Base-by-base conservation (phyloP, 2,888 invertebrate species). In the Habrosyne pyritoides region DNA sequence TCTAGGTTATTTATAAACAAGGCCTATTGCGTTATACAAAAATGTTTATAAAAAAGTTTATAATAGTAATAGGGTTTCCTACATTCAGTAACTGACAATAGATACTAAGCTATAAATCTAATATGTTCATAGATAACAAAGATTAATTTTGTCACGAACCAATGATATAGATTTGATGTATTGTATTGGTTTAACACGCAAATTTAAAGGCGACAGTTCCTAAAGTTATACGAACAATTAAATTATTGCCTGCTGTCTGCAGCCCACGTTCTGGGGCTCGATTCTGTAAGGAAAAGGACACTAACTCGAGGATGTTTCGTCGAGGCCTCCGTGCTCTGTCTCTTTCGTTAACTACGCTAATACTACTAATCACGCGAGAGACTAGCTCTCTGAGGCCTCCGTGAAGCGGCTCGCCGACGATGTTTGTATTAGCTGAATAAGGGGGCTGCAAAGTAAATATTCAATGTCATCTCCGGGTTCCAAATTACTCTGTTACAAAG, bases 41-140 rank as follows among this genome's bases (percentile, higher is more conserved):
- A 58, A 55, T 30, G 21, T 50, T 47, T 14, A 33, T n/a, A n/a
- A n/a, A n/a, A n/a, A n/a, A n/a, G n/a, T 52, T 57, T 36, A 52
- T 48, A 28, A 50, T 28, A 5, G 12, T 22, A 53, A 22, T 53
- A 47, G 51, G 50, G 47, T 56, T 56, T 56, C 53, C n/a, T 49
- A 33, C 47, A 21, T 53, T 0, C 47, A 12, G 12, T 12, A 46
- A 46, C 21, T 12, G 22, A 42, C 30, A 28, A 5, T 42, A 8
- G 18, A 8, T 18, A 48, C 42, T 12, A 21, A 42, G 49, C 18
- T 18, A 42, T 42, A 42, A 42, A 42, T 42, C 8, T n/a, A 42
- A 42, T 42, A 42, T 42, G 42, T 42, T 42, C 42, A 18, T 42
- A 42, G 42, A 42, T 42, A 42, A 42, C 42, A 42, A 42, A 42